Base-by-base conservation (phyloP, 2,113 vertebrate species). In the Muscicapa adusta region DNA sequence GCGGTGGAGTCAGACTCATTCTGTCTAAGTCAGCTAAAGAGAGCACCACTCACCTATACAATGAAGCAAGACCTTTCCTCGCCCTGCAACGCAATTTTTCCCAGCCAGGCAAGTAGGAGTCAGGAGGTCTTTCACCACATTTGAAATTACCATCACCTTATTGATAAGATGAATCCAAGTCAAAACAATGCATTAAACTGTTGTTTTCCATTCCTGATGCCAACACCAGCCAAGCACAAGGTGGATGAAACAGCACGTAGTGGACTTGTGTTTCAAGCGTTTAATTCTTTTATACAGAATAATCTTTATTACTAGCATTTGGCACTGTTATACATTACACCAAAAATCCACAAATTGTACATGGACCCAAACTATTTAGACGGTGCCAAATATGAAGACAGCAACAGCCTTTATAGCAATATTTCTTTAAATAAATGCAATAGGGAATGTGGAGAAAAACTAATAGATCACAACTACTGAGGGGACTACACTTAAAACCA, bases 261-360 rank as follows among this genome's bases (percentile, higher is more conserved):
- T 79, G 85, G 84, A 93, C 80, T 84, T 97, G 88, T 94, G 94
- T 97, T 97, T 98, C 94, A 96, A 94, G 96, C 93, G 38, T 97
- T 98, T 97, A 98, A 98, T 97, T 97, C 53, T 96, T 98, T 97
- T 89, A 93, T 97, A 97, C 96, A 97, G 96, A 96, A 93, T 97
- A 90, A 93, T 94, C 85, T 98, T 98, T 98, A 98, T 98, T 98
- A 96, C 93, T 94, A 97, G 91, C 91, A 96, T 94, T 96, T 97
- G 96, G 97, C 98, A 97, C 97, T 97, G 84, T 95, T 91, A 95
- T 97, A 97, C 92, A 98, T 97, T 91, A 98, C 97, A 98, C 94
- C 94, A 95, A 97, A 96, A 97, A 94, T 95, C 93, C 97, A 98
- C 97, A 96, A 96, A 96, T 97, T 97, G 81, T 97, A 97, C 97